Percentiles rank a stretch among this genome's conserved stretches.
phyloP scores from a whole-genome alignment of 2,888 invertebrate genomes.

The Drosophila robusta region DNA sequence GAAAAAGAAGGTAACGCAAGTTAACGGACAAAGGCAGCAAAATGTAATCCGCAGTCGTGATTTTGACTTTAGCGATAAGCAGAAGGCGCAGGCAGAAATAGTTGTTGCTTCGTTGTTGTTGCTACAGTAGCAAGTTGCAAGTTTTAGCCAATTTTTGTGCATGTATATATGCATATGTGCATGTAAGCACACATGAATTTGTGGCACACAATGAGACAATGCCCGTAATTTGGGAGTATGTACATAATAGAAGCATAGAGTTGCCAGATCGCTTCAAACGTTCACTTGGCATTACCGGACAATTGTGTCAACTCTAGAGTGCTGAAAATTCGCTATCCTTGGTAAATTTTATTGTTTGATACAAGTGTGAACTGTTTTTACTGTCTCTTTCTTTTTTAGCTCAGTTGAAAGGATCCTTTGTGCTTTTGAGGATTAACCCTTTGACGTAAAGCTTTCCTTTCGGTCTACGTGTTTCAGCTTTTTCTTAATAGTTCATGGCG shows the following conservation, averaged over 20 bases:
- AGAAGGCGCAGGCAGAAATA: conserved; percentile 38
- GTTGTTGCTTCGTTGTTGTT: conserved; percentile 18
- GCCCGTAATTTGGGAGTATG: conserved; percentile 31
- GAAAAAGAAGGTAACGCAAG: conserved; percentile 30
- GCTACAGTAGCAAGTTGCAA: conserved; percentile 30
- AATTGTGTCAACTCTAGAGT: too few relatives aligned
- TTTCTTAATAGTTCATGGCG: too few relatives aligned
- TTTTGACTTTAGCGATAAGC: conserved; percentile 75
- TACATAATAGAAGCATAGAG: conserved; percentile 12
- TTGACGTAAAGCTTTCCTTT: too few relatives aligned
- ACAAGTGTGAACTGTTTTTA: too few relatives aligned
- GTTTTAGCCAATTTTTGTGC: conserved; percentile 42
- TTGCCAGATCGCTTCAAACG: conserved; percentile 32
- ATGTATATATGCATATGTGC: conserved; percentile 2
- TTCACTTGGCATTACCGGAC: too few relatives aligned
- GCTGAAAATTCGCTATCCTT: too few relatives aligned
- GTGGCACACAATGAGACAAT: conserved; percentile 31
- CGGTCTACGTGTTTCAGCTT: too few relatives aligned
- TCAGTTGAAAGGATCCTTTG: too few relatives aligned
- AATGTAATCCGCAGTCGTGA: conserved; percentile 65
- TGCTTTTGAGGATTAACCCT: too few relatives aligned
- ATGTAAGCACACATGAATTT: conserved; percentile 16
- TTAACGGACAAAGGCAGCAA: conserved; percentile 43
- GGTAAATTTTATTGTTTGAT: too few relatives aligned
- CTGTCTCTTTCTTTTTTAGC: too few relatives aligned